Base-by-base conservation (phyloP, 2,113 vertebrate species). In the Dolichallabes microphthalmus region DNA sequence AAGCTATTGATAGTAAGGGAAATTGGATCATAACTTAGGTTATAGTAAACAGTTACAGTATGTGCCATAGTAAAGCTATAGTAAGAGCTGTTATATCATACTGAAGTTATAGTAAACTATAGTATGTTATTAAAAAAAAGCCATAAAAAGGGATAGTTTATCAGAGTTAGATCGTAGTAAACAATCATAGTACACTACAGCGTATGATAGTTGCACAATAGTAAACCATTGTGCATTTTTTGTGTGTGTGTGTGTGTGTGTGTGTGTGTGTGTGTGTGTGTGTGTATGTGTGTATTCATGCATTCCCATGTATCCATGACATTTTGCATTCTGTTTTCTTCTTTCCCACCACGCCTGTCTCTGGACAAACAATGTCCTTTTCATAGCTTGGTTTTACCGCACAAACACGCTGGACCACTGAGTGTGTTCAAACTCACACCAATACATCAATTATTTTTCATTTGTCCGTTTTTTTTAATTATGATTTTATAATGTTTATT, bases 321-420 rank as follows among this genome's bases (percentile, higher is more conserved):
- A 88, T 86, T 88, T 71, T 89, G 76, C 89, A 66, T 87, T 92
- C 90, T 89, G 86, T 91, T 82, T 82, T 86, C 77, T 86, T n/a
- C 79, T 89, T 91, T 93, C 92, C 90, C 93, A 90, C 93, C 93
- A 94, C 91, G 92, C 92, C 93, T 92, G 92, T 91, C 87, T 91
- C 90, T 92, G 90, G 89, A 87, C 89, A 90, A 90, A 95, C 94
- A 94, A 94, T 95, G 93, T 92, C 89, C 93, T 94, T 94, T 94
- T 94, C 94, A 93, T 95, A 94, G 93, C 91, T 45, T 93, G 91
- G 85, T 89, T 91, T 92, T 92, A 90, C 83, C 93, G 91, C 91
- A 91, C 90, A 88, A 89, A 92, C 91, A 93, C 92, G 93, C 93
- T 92, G 89, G 89, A 91, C 88, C 52, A 90, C 88, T 90, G 50